Evolutionary conservation across 92 coral and sea anemone genomes (phyloP), one percentile per base, ranked within the genome.

Genomic region (Ricordea florida): DNA sequence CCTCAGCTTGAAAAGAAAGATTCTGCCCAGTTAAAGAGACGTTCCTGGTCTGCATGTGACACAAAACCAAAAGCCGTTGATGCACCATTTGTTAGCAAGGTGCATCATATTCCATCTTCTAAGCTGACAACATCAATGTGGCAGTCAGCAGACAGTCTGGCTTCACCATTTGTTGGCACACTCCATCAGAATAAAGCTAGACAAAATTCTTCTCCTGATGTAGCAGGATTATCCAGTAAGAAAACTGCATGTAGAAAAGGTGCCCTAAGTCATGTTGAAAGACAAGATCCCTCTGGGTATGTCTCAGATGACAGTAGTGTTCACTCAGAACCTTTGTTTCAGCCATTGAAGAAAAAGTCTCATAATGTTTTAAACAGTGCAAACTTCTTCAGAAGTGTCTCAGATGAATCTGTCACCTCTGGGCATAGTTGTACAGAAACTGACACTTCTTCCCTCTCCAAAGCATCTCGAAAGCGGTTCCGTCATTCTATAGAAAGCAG

Each of bases 41-140:
- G 83, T 25, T 87, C 92, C 45, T 87, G 92, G 92, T 81, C 92
- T 22, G 81, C 80, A 0, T 74, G 80, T 50, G 87, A 79, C 17
- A 45, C 60, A 28, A 38, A 26, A 7, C 78, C 51, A 3, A 20
- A 4, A 7, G 79, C 41, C 1, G 18, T 45, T 20, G 43, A 31
- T 34, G 27, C 45, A 3, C 58, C 56, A 23, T 59, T 59, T 31
- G 60, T 21, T 0, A 32, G 24, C 21, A 35, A 43, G 30, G 25
- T 33, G 28, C 3, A 73, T 50, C 80, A 44, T 38, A 16, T 21
- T 48, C 58, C 69, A 31, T 6, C 60, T 15, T 44, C 60, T 16
- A 73, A 48, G 33, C 25, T 47, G 28, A 73, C 45, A 2, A 27
- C 43, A 10, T 43, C 70, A 23, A 33, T 24, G 4, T 66, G 68